phyloP scores from a whole-genome alignment of 2,797 vertebrate species.

The Lepilemur ruficaudatus region DNA sequence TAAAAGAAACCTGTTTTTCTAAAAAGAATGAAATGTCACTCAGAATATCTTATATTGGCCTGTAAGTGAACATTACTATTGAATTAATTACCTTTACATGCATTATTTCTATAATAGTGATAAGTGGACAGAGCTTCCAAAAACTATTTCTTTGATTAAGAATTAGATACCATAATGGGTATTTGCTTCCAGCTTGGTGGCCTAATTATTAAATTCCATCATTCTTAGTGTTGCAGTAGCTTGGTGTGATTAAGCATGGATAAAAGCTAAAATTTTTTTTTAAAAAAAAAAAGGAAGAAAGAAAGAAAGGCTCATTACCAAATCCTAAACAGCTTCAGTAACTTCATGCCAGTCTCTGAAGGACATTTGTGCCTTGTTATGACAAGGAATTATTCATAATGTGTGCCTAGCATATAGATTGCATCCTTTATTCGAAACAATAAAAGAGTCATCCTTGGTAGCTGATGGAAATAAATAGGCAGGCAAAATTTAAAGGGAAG shows the following conservation, averaged over 20 bases:
- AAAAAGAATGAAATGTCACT: neutral
- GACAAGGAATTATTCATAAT: slow-evolving; percentile 80
- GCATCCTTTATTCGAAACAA: slow-evolving; percentile 79
- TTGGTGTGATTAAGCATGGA: slow-evolving; percentile 51
- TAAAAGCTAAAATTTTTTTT: slow-evolving; percentile 55
- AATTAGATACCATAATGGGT: slow-evolving; percentile 2
- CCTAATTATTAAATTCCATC: slow-evolving; percentile 52
- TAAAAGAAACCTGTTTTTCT: neutral
- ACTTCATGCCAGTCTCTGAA: slow-evolving; percentile 73
- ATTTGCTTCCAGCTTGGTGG: neutral
- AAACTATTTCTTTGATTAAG: slow-evolving; percentile 45
- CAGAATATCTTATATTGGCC: neutral
- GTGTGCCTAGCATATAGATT: slow-evolving; percentile 80
- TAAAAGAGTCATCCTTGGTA: slow-evolving; percentile 66
- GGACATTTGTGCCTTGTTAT: slow-evolving; percentile 77
- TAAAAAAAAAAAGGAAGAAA: slow-evolving; percentile 40
- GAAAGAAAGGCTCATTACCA: slow-evolving; percentile 39
- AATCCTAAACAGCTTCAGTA: slow-evolving; percentile 67
- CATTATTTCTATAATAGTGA: neutral
- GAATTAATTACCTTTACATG: neutral
- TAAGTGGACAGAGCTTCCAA: neutral
- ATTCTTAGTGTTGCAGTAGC: slow-evolving; percentile 37
- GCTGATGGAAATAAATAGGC: slow-evolving; percentile 75
- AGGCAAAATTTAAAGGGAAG: slow-evolving; percentile 68
- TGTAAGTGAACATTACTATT: neutral